These are phyloP conservation scores for Macrobrachium nipponense DNA, from an alignment of 1,140 invertebrate species.

Conservation along the genomic window DNA sequence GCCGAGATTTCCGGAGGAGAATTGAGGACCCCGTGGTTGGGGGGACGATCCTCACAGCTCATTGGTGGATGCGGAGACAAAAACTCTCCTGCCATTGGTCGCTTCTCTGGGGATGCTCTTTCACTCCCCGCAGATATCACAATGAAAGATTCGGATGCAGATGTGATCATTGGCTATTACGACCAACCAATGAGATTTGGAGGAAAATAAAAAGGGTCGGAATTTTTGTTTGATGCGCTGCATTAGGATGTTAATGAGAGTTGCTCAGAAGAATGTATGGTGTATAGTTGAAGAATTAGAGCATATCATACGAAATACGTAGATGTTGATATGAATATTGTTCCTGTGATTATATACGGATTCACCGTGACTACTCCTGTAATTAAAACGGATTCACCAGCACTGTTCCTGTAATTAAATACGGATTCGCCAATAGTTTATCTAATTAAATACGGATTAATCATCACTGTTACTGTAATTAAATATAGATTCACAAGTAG, in stretches of 20 bases:
- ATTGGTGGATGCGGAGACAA: conserved; percentile 41
- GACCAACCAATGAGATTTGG: not conserved
- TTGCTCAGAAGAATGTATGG: no score
- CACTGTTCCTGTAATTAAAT: no score
- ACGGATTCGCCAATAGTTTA: no score
- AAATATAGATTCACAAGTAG: no score
- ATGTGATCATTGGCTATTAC: conserved; percentile 24
- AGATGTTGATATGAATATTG: not conserved
- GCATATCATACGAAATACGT: not conserved
- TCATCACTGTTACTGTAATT: no score
- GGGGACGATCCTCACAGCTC: not conserved
- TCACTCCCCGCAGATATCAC: conserved; percentile 34
- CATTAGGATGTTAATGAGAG: no score
- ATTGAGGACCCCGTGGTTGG: conserved; percentile 2
- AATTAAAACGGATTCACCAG: no score
- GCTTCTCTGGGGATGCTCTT: conserved; percentile 1
- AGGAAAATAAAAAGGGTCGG: not conserved
- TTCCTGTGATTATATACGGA: no score
- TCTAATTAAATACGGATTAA: no score
- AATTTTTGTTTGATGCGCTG: no score
- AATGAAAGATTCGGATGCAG: conserved; percentile 47
- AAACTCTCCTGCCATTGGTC: conserved; percentile 28
- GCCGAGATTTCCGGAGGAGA: conserved; percentile 17
- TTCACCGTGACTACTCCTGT: no score
- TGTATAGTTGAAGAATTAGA: not conserved